Base-by-base conservation (phyloP, 2,888 invertebrate genomes). In the Pyrrhosoma nymphula region DNA sequence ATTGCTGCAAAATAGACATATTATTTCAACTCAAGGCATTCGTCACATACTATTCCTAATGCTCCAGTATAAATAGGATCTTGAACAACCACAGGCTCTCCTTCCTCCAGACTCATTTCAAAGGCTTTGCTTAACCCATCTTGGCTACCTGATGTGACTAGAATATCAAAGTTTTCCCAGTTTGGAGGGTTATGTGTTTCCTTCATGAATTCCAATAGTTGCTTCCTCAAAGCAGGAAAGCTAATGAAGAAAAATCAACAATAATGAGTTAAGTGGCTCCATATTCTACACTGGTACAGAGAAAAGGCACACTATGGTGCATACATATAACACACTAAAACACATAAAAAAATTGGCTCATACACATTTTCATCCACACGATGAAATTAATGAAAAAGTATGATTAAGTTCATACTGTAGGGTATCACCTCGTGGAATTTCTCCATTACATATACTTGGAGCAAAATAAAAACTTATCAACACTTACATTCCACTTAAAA, bases 121-220 rank as follows among this genome's bases (percentile, higher is more conserved):
- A 98, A 97, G 90, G 98, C 97, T 97, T 98, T 98, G 97, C 98
- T 98, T 95, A 98, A 97, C 14, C 98, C 98, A 96, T 98, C 98
- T 96, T 98, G 98, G 55, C 98, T 98, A 4, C 98, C 99, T 96
- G 98, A 98, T 10, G 98, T 98, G 56, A 98, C 97, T 75, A 98
- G 96, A 0, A 98, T 96, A 23, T 97, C 96, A 18, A 95, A 95
- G 6, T 97, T 97, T 1, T 97, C 97, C 97, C 98, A 97, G 12
- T 97, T 97, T 0, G 98, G 98, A 0, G 98, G 98, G 0, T 97
- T 97, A 96, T 98, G 98, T 23, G 98, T 96, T 93, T 97, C 97
- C 91, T 97, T 96, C 96, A 98, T 98, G 96, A 98, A 97, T 89
- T 97, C 97, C 95, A 98, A 97, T 20, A 98, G 97, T 96, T 97